Evolutionary conservation across 2,797 vertebrate genomes (phyloP), one percentile per base, ranked within the genome.

Genomic region (Chelmon rostratus): DNA sequence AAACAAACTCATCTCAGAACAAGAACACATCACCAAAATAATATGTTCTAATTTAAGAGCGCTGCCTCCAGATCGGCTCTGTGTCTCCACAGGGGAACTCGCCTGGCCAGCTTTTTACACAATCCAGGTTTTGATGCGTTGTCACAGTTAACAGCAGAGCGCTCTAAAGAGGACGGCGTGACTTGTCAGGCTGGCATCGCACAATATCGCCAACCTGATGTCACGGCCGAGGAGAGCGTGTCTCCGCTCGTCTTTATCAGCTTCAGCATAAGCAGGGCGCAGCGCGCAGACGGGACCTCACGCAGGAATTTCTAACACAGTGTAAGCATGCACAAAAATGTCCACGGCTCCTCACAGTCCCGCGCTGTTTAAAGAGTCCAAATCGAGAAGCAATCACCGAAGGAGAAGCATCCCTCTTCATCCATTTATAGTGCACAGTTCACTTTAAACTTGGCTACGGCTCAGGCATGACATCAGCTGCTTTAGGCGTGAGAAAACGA

Each of bases 401-500:
- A 80, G 83, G 33, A 74, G 80, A 89, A 81, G 44, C 73, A 76
- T 89, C 91, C 87, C 81, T 91, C 87, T 85, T 85, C 76, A 78
- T 87, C 82, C 89, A 84, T 93, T 95, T 94, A 93, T 86, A 92
- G 87, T 75, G 85, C 87, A 70, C 63, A 75, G 83, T 85, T 93
- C 80, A 78, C 85, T 92, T 90, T 79, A 85, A 87, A 88, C 88
- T 92, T 93, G 95, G 94, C 94, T 15, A 1, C 4, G n/a, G 50
- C 73, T 72, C 81, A 87, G 85, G 73, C 86, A 91, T 95, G 92
- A 95, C 94, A 92, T 95, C 94, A 95, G 86, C 90, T 12, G 66
- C 83, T 90, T 75, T 58, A 90, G 89, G 93, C 92, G 90, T 95
- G 94, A 95, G 94, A 95, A 95, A 94, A 88, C 63, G 47, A 73